These are phyloP conservation scores for Antheraea pernyi DNA, from an alignment of 1,140 invertebrate species.

Conservation along the genomic window DNA sequence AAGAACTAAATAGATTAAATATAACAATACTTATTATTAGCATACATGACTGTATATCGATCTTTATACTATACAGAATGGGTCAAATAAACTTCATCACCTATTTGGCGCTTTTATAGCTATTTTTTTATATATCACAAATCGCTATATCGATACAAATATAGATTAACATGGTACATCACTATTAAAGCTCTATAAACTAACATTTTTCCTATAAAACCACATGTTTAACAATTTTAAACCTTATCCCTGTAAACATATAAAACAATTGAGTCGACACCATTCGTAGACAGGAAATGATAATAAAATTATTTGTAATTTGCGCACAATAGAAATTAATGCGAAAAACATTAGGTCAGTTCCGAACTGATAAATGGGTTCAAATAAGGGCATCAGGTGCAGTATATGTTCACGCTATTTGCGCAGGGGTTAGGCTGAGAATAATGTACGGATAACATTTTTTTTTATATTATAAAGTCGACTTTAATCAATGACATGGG, in stretches of 20 bases:
- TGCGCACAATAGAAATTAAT: conserved; percentile 15
- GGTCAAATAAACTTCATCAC: no score
- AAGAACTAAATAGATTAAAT: no score
- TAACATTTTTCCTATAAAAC: background rate
- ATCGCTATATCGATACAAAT: no score
- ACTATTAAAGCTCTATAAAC: background rate
- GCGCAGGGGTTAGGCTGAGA: no score
- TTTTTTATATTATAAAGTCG: no score
- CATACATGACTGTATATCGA: no score
- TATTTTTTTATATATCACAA: no score
- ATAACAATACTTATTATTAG: no score
- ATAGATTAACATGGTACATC: background rate
- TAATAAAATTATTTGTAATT: conserved; percentile 25
- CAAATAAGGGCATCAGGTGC: background rate
- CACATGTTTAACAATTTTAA: background rate
- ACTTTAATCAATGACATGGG: no score
- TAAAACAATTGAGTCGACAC: background rate
- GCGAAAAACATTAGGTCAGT: background rate
- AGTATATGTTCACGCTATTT: background rate
- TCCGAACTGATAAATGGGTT: conserved; percentile 1
- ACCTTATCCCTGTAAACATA: background rate
- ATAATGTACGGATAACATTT: no score
- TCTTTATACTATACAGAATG: no score
- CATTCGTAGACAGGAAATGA: conserved; percentile 23
- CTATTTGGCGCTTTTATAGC: no score